phyloP scores from a whole-genome alignment of 2,113 vertebrate genomes.

The Petaurus breviceps region DNA sequence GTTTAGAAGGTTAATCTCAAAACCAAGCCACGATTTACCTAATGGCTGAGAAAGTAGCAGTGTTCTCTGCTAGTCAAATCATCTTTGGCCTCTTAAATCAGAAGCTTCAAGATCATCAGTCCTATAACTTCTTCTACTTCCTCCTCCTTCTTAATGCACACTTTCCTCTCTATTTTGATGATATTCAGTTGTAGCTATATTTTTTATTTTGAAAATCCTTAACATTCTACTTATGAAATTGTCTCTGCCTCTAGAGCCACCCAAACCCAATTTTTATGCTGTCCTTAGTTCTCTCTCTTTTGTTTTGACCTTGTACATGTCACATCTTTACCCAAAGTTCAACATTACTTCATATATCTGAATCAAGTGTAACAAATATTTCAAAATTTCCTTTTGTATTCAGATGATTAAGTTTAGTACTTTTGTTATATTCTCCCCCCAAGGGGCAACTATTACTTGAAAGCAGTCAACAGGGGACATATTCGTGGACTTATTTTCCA shows the following conservation, averaged over 20 bases:
- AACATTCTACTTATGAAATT: not conserved
- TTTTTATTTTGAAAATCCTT: not conserved
- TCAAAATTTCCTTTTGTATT: not conserved
- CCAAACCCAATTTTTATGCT: not conserved
- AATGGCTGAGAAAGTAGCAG: not conserved
- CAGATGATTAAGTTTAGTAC: not conserved
- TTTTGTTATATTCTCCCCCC: not conserved
- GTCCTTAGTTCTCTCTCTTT: not conserved
- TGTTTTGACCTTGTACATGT: not conserved
- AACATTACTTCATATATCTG: not conserved
- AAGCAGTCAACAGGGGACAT: not conserved
- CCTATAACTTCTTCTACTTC: not conserved
- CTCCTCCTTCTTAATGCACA: not conserved
- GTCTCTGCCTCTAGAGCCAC: not conserved
- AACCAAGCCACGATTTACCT: not conserved
- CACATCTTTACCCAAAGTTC: not conserved
- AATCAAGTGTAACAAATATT: not conserved
- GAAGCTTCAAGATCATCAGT: not conserved
- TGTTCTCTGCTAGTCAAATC: not conserved
- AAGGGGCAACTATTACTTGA: not conserved
- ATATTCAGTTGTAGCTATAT: not conserved
- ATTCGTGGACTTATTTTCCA: rapidly evolving
- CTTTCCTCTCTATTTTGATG: not conserved
- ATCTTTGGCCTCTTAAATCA: not conserved
- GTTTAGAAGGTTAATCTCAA: slow-evolving; percentile 44